Evolutionary conservation across 2,888 invertebrate species (phyloP).

Genomic region (Pemphredon lugubris): DNA sequence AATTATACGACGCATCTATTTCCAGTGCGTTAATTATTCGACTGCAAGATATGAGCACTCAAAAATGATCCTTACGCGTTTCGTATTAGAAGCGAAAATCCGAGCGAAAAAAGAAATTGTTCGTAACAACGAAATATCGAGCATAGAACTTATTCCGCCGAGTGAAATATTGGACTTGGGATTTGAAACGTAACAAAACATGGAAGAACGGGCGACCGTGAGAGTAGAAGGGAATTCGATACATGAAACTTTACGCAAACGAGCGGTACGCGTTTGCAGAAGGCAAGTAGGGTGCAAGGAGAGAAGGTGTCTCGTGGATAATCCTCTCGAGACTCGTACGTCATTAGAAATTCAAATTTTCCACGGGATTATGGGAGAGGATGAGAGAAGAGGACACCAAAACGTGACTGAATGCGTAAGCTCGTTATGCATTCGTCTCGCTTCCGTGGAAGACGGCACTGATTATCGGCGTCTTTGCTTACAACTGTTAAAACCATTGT

Average conservation of each 20-base stretch:
- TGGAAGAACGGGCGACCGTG: too few species aligned
- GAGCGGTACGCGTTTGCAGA: conserved; percentile 13
- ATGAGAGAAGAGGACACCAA: conserved; percentile 32
- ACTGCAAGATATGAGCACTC: too few species aligned
- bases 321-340: conserved; percentile 42
- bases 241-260: not conserved
- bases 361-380: conserved; percentile 37
- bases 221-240: too few species aligned
- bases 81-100: too few species aligned
- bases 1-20: too few species aligned
- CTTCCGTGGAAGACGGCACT: conserved; percentile 49
- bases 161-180: too few species aligned
- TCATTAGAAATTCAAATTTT: conserved; percentile 66
- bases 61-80: too few species aligned
- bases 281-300: conserved; percentile 9
- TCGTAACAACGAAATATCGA: too few species aligned
- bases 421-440: conserved; percentile 63
- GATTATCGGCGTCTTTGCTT: conserved; percentile 55
- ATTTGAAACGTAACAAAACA: too few species aligned
- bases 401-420: conserved; percentile 66
- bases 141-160: too few species aligned
- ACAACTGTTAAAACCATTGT: conserved; percentile 59
- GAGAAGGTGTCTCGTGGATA: conserved; percentile 23
- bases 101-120: too few species aligned
- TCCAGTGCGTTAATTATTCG: too few species aligned